Conservation (phyloP, 2,797 vertebrate genomes). For the Poecilia wingei region DNA sequence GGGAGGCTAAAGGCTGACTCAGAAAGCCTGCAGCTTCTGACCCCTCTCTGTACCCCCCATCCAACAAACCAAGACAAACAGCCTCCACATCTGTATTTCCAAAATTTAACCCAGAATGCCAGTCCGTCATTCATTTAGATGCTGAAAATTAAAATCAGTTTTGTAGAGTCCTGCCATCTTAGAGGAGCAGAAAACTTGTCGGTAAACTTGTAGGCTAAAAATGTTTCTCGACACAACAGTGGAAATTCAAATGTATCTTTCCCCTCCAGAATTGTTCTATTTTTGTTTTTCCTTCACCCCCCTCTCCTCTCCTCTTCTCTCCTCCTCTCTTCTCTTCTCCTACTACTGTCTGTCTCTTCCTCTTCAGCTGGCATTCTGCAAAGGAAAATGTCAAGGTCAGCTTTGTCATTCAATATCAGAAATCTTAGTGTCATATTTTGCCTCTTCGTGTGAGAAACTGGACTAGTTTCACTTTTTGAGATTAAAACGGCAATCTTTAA, state of each 20-base stretch:
- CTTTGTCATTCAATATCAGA: constrained; percentile 66
- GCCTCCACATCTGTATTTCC: constrained; percentile 30
- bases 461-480: constrained; percentile 1
- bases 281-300: constrained; percentile 32
- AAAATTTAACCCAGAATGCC: constrained; percentile 23
- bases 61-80: constrained; percentile 38
- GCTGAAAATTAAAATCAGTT: constrained; percentile 8
- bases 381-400: constrained; percentile 82
- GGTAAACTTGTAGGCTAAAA: constrained; percentile 40
- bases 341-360: constrained; percentile 39
- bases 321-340: constrained; percentile 2
- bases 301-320: constrained; percentile 2
- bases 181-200: constrained; percentile 22
- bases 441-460: constrained; percentile 23
- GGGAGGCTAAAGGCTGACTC: constrained; percentile 55
- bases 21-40: constrained; percentile 43
- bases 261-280: constrained; percentile 56
- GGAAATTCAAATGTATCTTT: constrained; percentile 55
- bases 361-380: constrained; percentile 70
- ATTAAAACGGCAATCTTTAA: constrained; percentile 52
- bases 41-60: constrained; percentile 10
- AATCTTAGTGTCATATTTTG: constrained; percentile 48
- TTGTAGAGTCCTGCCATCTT: not conserved
- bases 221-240: constrained; percentile 47
- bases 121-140: constrained; percentile 9